Conservation (phyloP, 2,797 vertebrate species). For the Coracias cyanogaster region DNA sequence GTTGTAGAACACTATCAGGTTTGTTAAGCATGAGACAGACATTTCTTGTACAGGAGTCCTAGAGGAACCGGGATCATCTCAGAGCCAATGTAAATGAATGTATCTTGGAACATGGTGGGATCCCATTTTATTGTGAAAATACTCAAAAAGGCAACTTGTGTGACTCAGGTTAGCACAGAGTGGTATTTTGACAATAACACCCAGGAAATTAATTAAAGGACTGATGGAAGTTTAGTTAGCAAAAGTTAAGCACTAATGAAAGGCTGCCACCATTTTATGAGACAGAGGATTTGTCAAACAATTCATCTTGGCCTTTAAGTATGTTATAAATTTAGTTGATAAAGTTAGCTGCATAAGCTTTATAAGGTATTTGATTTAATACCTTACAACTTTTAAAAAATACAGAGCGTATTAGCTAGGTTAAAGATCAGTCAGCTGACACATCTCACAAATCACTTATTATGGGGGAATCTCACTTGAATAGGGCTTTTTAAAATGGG, state of each 20-base stretch:
- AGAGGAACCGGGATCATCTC: background rate
- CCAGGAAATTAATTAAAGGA: slow-evolving; percentile 9
- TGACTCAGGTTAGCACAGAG: background rate
- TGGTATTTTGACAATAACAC: slow-evolving; percentile 23
- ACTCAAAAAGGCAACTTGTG: background rate
- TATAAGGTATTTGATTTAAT: background rate
- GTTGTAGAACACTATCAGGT: too few species aligned
- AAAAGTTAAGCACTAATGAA: slow-evolving; percentile 3
- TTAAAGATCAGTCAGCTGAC: slow-evolving; percentile 2
- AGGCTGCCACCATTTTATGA: background rate
- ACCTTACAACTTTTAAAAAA: background rate
- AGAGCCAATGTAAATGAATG: background rate
- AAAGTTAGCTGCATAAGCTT: background rate
- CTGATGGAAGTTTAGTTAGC: slow-evolving; percentile 1
- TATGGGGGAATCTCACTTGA: background rate
- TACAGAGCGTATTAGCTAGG: background rate
- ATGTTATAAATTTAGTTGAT: background rate
- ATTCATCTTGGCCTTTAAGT: background rate
- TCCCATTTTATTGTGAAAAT: background rate
- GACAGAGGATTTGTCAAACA: background rate
- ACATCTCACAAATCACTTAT: background rate
- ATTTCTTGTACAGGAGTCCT: background rate
- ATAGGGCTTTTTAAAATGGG: background rate
- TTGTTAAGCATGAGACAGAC: background rate
- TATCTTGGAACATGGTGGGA: background rate